A percentile compares a stretch with the other conserved stretches of the same genome.
Conservation (phyloP, 2,888 invertebrate species). For the Lasioglossum malachurum region DNA sequence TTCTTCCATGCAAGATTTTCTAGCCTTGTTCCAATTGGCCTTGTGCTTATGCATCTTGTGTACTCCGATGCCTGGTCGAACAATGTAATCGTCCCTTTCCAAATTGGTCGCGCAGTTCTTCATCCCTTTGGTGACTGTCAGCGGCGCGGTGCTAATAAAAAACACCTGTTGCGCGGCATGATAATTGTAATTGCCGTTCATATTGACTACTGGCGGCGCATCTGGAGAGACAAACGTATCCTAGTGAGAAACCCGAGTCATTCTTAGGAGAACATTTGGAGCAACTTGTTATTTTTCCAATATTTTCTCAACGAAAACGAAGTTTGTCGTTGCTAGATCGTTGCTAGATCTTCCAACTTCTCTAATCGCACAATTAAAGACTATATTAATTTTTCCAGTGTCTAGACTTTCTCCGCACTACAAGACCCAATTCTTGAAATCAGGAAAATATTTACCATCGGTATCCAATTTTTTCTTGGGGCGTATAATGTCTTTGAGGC, state of each 20-base stretch:
- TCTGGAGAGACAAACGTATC: conserved; percentile 8
- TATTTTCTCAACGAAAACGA: too few relatives aligned
- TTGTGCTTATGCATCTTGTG: conserved; percentile 54
- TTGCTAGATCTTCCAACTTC: too few relatives aligned
- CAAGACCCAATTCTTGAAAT: too few relatives aligned
- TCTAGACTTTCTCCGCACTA: too few relatives aligned
- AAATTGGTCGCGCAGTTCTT: background rate
- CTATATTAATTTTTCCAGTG: too few relatives aligned
- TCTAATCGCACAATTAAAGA: too few relatives aligned
- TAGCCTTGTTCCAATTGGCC: conserved; percentile 57
- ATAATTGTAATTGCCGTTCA: conserved; percentile 32
- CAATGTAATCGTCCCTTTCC: background rate
- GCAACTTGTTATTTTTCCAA: too few relatives aligned
- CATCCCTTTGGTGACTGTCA: background rate
- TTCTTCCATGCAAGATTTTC: conserved; percentile 53
- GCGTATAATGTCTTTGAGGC: too few relatives aligned
- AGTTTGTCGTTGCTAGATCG: too few relatives aligned
- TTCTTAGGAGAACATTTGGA: background rate
- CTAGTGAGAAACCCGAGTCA: background rate
- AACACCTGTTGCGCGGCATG: conserved; percentile 43
- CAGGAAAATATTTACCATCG: too few relatives aligned
- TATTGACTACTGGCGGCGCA: background rate
- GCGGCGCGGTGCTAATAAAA: conserved; percentile 6
- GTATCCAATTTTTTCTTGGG: too few relatives aligned
- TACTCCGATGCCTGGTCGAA: conserved; percentile 37